Percentiles rank a stretch among this genome's conserved stretches.
Evolutionary conservation across 2,888 invertebrate species (phyloP).

Genomic region (Apomyelois bistriatella): DNA sequence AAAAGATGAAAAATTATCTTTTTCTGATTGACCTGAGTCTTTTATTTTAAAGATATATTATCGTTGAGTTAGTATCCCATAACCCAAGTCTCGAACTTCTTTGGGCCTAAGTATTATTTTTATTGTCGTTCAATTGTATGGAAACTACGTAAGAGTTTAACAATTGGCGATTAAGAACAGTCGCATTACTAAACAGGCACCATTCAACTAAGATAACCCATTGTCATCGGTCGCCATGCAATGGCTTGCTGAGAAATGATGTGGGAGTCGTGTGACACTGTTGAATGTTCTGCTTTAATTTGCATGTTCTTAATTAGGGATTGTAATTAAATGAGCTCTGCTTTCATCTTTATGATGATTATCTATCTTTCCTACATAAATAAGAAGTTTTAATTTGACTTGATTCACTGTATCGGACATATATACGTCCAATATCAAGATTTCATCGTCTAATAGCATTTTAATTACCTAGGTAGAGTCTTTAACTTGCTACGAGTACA

Average conservation of each 20-base stretch:
- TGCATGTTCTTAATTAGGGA: neutral
- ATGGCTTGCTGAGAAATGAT: constrained; percentile 35
- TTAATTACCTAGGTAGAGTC: neutral
- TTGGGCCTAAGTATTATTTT: constrained; percentile 2
- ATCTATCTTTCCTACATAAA: too few species aligned
- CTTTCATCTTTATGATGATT: too few species aligned
- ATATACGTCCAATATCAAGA: neutral
- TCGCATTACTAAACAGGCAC: constrained; percentile 33
- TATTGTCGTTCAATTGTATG: constrained; percentile 19
- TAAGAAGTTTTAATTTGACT: too few species aligned
- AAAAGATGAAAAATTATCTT: too few species aligned
- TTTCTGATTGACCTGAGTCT: too few species aligned
- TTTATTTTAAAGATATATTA: too few species aligned
- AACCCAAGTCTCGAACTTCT: too few species aligned
- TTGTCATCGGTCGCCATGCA: constrained; percentile 38
- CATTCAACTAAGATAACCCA: constrained; percentile 32
- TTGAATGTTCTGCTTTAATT: neutral
- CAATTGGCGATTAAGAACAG: constrained; percentile 48
- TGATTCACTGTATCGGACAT: neutral
- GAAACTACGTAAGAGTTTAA: constrained; percentile 29
- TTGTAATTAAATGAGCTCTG: too few species aligned
- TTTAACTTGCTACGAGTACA: neutral
- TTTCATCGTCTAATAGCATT: neutral
- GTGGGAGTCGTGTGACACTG: constrained; percentile 34
- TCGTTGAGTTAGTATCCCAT: too few species aligned